These are phyloP conservation scores for Trichomycterus rosablanca DNA, from an alignment of 2,113 vertebrate species.

Conservation along the genomic window DNA sequence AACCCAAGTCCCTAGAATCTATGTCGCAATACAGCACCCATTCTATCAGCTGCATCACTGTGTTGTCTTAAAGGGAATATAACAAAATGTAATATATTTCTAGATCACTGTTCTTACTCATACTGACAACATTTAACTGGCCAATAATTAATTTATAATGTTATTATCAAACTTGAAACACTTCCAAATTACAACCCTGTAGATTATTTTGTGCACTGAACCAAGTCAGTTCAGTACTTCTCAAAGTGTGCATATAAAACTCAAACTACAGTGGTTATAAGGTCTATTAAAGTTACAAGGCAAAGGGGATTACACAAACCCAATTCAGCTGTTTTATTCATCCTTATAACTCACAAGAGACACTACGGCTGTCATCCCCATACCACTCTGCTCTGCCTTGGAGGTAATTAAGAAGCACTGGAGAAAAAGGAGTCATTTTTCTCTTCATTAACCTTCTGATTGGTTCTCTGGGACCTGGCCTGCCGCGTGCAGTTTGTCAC, in stretches of 20 bases:
- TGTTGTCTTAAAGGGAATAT: no score
- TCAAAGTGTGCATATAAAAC: constrained; percentile 32
- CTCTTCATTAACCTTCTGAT: constrained; percentile 99
- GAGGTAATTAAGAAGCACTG: constrained; percentile 83
- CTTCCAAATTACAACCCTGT: no score
- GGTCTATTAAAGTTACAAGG: constrained; percentile 64
- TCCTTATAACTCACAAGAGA: constrained; percentile 68
- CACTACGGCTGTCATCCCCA: constrained; percentile 61
- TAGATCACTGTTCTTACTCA: no score
- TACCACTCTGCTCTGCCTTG: constrained; percentile 59
- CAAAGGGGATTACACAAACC: constrained; percentile 60
- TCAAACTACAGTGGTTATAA: constrained; percentile 50
- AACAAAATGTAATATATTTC: no score
- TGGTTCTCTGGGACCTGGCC: constrained; percentile 87
- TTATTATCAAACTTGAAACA: no score
- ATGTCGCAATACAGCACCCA: no score
- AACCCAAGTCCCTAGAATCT: no score
- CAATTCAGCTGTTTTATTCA: constrained; percentile 71
- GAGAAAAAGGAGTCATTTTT: constrained; percentile 82
- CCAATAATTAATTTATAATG: no score
- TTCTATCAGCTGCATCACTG: no score
- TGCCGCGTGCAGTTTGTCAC: constrained; percentile 91
- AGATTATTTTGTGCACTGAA: constrained; percentile 24
- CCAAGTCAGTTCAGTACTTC: constrained; percentile 8
- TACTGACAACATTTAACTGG: no score